phyloP scores from a whole-genome alignment of 2,888 invertebrate genomes.

The Capitulum mitella region DNA sequence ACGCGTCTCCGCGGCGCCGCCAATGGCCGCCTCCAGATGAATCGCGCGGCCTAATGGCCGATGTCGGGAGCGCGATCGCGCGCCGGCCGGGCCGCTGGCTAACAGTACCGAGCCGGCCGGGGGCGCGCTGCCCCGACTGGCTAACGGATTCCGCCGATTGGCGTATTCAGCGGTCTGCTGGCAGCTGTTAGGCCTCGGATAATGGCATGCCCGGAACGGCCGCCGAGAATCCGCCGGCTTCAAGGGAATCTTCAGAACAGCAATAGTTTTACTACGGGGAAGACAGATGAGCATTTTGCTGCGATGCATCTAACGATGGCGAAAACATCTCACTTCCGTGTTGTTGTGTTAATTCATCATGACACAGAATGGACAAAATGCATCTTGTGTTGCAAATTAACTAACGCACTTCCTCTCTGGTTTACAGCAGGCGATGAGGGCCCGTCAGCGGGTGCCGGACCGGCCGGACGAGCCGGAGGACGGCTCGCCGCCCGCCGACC shows the following conservation, averaged over 20 bases:
- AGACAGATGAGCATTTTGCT: too few relatives aligned
- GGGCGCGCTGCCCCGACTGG: too few relatives aligned
- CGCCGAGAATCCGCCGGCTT: too few relatives aligned
- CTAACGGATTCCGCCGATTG: not conserved
- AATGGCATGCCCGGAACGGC: too few relatives aligned
- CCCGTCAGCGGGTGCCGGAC: slow-evolving; percentile 7
- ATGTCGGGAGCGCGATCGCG: not conserved
- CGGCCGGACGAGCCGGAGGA: not conserved
- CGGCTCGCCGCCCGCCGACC: not conserved
- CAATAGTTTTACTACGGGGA: too few relatives aligned
- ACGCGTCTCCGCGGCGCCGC: not conserved
- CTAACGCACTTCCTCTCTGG: not conserved
- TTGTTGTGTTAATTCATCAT: too few relatives aligned
- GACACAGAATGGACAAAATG: too few relatives aligned
- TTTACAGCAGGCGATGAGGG: slow-evolving; percentile 7
- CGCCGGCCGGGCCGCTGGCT: not conserved
- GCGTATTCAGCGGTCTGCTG: not conserved
- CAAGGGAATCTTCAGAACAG: too few relatives aligned
- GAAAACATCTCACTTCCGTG: too few relatives aligned
- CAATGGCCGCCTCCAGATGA: not conserved
- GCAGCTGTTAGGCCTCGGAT: not conserved
- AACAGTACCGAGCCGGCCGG: not conserved
- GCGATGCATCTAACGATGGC: too few relatives aligned
- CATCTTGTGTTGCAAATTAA: too few relatives aligned
- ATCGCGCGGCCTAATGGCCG: not conserved